Evolutionary conservation across 2,797 vertebrate species (phyloP).

Genomic region (Coracias cyanogaster): DNA sequence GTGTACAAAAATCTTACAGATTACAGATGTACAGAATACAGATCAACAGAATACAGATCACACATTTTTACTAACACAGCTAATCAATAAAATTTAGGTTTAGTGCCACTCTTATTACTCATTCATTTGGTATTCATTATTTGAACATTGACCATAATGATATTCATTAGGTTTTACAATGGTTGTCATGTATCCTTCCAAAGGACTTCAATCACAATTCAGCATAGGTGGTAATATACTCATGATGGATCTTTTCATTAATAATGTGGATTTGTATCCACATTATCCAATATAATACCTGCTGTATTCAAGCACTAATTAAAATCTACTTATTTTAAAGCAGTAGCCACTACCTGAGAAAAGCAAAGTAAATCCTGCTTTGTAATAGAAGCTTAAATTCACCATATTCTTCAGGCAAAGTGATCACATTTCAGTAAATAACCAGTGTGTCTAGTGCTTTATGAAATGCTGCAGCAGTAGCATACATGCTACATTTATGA

Average conservation of each 20-base stretch:
- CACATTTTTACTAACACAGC: not conserved
- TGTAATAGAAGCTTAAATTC: not conserved
- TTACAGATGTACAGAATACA: not conserved
- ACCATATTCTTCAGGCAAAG: not conserved
- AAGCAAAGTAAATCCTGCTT: slow-evolving; percentile 4
- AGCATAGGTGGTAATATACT: slow-evolving; percentile 2
- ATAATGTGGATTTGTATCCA: slow-evolving; percentile 40
- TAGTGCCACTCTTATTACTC: slow-evolving; percentile 47
- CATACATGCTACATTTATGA: not conserved
- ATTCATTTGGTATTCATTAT: slow-evolving; percentile 60
- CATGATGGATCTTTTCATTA: slow-evolving; percentile 55
- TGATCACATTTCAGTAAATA: not conserved
- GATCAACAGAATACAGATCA: too few relatives aligned
- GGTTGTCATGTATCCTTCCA: slow-evolving; percentile 18
- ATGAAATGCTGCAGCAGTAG: not conserved
- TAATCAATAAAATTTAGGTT: slow-evolving; percentile 46
- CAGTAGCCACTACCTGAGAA: slow-evolving; percentile 20
- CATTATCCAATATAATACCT: slow-evolving; percentile 30
- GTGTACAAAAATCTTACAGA: slow-evolving; percentile 24
- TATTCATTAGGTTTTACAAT: slow-evolving; percentile 64
- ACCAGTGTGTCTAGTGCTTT: not conserved
- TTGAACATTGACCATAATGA: slow-evolving; percentile 68
- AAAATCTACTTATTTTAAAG: slow-evolving; percentile 52
- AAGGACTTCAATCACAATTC: slow-evolving; percentile 54
- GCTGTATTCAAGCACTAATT: slow-evolving; percentile 62